These are phyloP conservation scores for Leptodirus hochenwartii DNA, from an alignment of 2,888 invertebrate genomes.

Conservation along the genomic window DNA sequence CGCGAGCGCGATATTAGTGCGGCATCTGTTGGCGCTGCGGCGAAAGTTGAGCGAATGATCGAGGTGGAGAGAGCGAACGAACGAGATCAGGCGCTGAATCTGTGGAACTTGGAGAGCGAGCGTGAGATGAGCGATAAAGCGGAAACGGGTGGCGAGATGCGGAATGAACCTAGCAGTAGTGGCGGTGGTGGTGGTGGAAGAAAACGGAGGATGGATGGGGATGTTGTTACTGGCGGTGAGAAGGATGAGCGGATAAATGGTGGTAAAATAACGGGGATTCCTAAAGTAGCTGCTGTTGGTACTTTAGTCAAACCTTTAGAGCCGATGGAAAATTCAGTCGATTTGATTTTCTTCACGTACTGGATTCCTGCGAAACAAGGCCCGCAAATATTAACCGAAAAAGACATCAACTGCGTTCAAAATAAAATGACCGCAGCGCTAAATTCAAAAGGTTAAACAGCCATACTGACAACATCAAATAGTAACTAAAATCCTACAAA, in stretches of 20 bases:
- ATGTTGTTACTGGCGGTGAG: too few relatives aligned
- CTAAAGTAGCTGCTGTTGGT: too few relatives aligned
- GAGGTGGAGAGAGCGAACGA: conserved; percentile 19
- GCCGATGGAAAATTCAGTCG: conserved; percentile 28
- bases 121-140: conserved; percentile 32
- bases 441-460: conserved; percentile 19
- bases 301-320: conserved; percentile 19
- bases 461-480: too few relatives aligned
- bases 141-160: too few relatives aligned
- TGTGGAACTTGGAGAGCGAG: conserved; percentile 39
- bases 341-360: conserved; percentile 55
- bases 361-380: conserved; percentile 47
- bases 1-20: conserved; percentile 24
- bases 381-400: conserved; percentile 35
- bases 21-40: conserved; percentile 22
- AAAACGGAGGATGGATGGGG: too few relatives aligned
- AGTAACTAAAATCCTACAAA: too few relatives aligned
- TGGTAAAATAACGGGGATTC: too few relatives aligned
- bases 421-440: conserved; percentile 22
- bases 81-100: conserved; percentile 20
- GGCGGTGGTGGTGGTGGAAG: too few relatives aligned
- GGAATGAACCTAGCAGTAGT: too few relatives aligned
- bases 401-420: conserved; percentile 46
- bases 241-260: too few relatives aligned
- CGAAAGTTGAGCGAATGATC: conserved; percentile 20